These are phyloP conservation scores for Troilus luridus DNA, from an alignment of 2,888 invertebrate genomes.

Conservation along the genomic window DNA sequence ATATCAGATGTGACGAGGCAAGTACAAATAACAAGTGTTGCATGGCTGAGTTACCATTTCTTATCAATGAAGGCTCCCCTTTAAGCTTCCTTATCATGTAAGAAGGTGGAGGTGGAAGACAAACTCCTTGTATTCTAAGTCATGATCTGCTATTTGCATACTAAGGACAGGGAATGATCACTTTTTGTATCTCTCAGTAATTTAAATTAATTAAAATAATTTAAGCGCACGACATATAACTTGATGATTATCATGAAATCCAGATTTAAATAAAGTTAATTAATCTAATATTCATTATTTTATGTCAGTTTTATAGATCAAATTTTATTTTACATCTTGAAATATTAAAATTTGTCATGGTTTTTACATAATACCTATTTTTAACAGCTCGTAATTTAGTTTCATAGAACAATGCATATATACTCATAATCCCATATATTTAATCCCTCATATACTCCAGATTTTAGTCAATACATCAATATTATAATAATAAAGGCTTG, in stretches of 20 bases:
- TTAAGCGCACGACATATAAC: not conserved
- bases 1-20: not conserved
- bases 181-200: not conserved
- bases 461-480: too few species aligned
- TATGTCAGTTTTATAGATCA: not conserved
- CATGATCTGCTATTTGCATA: slow-evolving; percentile 21
- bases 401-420: too few species aligned
- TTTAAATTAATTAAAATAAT: not conserved
- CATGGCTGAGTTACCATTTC: slow-evolving; percentile 45
- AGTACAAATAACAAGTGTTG: slow-evolving; percentile 24
- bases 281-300: not conserved
- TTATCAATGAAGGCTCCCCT: slow-evolving; percentile 14
- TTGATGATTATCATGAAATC: not conserved
- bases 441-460: too few species aligned
- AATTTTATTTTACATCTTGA: not conserved
- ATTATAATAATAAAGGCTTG: too few species aligned
- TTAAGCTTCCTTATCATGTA: slow-evolving; percentile 17
- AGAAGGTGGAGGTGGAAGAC: slow-evolving; percentile 20
- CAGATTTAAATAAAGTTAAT: not conserved
- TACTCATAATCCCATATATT: too few species aligned
- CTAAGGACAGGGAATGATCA: not conserved
- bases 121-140: slow-evolving; percentile 24
- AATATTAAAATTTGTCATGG: too few species aligned
- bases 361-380: not conserved
- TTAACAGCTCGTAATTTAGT: too few species aligned